Evolutionary conservation across 2,797 vertebrate genomes (phyloP).

Genomic region (Crenichthys baileyi): DNA sequence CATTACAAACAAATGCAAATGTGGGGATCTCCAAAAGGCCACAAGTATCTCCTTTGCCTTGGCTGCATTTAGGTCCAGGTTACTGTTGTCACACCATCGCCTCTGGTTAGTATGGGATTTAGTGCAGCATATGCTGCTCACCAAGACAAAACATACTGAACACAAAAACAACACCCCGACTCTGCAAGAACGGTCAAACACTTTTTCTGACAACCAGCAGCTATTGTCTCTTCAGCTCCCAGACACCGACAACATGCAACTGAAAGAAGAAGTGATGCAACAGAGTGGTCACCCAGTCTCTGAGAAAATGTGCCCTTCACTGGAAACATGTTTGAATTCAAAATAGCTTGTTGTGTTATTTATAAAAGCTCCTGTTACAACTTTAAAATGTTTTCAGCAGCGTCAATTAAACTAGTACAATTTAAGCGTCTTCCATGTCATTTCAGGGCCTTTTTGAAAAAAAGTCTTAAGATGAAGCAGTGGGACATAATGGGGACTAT

Average conservation of each 20-base stretch:
- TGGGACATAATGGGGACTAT: not conserved
- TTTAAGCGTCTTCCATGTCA: not conserved
- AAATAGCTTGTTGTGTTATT: too few species aligned
- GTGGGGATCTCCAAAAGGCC: too few species aligned
- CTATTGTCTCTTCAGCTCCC: not conserved
- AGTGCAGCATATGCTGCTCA: not conserved
- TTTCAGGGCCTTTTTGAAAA: not conserved
- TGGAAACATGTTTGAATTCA: not conserved
- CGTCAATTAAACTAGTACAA: too few species aligned
- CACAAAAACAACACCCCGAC: not conserved
- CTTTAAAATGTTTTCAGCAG: too few species aligned
- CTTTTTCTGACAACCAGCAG: too few species aligned
- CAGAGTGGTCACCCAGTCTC: not conserved
- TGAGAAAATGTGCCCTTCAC: not conserved
- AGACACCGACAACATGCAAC: not conserved
- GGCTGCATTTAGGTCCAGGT: too few species aligned
- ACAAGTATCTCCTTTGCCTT: too few species aligned
- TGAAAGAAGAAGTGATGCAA: slow-evolving; percentile 4
- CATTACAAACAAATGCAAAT: too few species aligned
- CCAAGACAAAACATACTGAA: not conserved
- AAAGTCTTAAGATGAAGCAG: not conserved
- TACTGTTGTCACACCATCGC: too few species aligned
- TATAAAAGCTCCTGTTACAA: too few species aligned
- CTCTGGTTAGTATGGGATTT: not conserved
- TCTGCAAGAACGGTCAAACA: not conserved